Evolutionary conservation across 2,888 invertebrate species (phyloP).

Genomic region (Tenthredo notha): DNA sequence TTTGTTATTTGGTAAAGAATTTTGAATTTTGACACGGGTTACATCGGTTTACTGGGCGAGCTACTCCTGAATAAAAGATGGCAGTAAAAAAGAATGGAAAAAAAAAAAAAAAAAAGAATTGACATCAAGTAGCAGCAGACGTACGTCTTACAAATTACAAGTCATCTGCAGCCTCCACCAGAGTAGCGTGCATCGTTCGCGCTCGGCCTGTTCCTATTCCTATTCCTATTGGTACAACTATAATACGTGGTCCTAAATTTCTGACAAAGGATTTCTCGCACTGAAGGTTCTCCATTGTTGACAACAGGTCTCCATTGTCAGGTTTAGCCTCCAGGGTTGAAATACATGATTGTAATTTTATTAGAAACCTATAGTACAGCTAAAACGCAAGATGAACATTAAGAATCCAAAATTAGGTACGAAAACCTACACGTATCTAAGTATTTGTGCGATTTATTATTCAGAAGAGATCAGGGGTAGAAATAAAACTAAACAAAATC

Average conservation of each 20-base stretch:
- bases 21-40: constrained; percentile 28
- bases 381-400: background rate
- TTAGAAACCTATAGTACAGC: constrained; percentile 1
- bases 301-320: constrained; percentile 73
- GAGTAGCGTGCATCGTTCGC: background rate
- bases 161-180: constrained; percentile 32
- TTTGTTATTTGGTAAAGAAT: background rate
- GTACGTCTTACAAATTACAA: constrained; percentile 41
- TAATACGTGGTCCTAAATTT: constrained; percentile 39
- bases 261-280: constrained; percentile 67
- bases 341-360: constrained; percentile 34
- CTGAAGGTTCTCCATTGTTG: constrained; percentile 66
- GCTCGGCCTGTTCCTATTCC: constrained; percentile 18
- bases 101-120: constrained; percentile 5
- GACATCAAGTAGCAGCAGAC: constrained; percentile 44
- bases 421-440: background rate
- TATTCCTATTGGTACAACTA: constrained; percentile 17
- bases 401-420: background rate
- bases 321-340: background rate
- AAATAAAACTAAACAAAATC: background rate
- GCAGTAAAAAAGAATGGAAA: background rate
- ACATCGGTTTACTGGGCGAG: background rate
- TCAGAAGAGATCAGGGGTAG: background rate
- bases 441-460: background rate
- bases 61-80: constrained; percentile 35